phyloP scores from a whole-genome alignment of 2,113 vertebrate species.

The Uria lomvia region DNA sequence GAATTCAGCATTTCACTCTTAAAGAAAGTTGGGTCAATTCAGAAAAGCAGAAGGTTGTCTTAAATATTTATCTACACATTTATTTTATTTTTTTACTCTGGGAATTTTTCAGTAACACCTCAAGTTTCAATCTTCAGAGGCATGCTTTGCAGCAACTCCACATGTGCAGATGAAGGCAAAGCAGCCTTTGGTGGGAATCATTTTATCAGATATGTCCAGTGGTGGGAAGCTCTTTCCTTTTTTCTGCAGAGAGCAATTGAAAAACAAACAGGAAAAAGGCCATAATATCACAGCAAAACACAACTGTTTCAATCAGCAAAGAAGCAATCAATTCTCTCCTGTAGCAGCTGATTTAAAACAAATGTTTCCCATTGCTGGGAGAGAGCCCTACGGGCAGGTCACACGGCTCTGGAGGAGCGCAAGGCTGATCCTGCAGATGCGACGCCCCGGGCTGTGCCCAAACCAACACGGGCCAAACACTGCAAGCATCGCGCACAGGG shows the following conservation, averaged over 20 bases:
- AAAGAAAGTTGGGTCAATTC: background rate
- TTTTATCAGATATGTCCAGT: background rate
- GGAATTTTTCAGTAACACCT: background rate
- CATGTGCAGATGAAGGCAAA: background rate
- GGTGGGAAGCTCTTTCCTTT: background rate
- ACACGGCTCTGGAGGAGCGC: background rate
- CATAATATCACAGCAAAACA: background rate
- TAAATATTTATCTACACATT: background rate
- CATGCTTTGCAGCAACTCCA: background rate
- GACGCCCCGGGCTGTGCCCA: background rate
- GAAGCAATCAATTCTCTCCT: background rate
- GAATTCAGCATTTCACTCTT: background rate
- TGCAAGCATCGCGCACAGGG: accelerated
- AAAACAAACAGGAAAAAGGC: conserved; percentile 13
- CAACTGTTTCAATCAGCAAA: background rate
- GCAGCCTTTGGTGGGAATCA: background rate
- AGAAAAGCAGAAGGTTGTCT: background rate
- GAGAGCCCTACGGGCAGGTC: background rate
- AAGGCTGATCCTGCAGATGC: background rate
- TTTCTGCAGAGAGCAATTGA: background rate
- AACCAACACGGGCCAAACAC: background rate
- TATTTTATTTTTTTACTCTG: background rate
- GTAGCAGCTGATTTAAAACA: conserved; percentile 3
- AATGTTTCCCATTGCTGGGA: background rate
- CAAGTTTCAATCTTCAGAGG: background rate